phyloP scores from a whole-genome alignment of 2,888 invertebrate species.

The Ctena decussata region DNA sequence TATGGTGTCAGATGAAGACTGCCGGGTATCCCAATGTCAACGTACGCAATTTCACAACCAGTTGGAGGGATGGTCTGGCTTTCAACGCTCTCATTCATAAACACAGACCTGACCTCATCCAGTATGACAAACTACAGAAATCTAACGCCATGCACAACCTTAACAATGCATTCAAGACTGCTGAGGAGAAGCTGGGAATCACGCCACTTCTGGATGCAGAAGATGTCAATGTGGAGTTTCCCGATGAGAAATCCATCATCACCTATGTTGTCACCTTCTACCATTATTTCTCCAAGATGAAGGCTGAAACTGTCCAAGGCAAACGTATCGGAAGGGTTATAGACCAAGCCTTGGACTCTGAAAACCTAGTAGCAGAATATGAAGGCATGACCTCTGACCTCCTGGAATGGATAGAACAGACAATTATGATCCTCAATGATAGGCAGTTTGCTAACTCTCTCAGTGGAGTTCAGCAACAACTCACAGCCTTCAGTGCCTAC shows the following conservation, averaged over 20 bases:
- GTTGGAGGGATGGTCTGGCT: constrained; percentile 99
- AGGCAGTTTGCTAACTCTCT: constrained; percentile 98
- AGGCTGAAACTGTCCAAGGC: constrained; percentile 99
- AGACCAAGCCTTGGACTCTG: constrained; percentile 99
- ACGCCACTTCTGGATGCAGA: constrained; percentile 99
- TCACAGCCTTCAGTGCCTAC: constrained; percentile 98
- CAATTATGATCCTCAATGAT: constrained; percentile 97
- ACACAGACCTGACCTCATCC: constrained; percentile 97
- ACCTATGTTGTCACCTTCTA: constrained; percentile 99
- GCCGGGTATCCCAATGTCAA: constrained; percentile 99
- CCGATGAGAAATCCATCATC: constrained; percentile 99
- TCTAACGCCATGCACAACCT: constrained; percentile 98
- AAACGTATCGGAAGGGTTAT: constrained; percentile 97
- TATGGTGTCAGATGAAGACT: constrained; percentile 99
- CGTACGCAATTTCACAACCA: constrained; percentile 99
- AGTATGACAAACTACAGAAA: constrained; percentile 97
- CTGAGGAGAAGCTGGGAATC: constrained; percentile 98
- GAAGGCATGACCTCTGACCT: constrained; percentile 98
- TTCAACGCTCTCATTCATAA: constrained; percentile 99
- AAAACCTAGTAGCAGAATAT: constrained; percentile 98
- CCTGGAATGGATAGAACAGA: constrained; percentile 98
- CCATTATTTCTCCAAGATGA: constrained; percentile 99
- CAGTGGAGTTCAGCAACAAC: constrained; percentile 97
- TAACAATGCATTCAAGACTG: constrained; percentile 99
- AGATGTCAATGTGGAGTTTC: constrained; percentile 99